Evolutionary conservation across 1,140 invertebrate species (phyloP), one percentile per base, ranked within the genome.

Genomic region (Hirudo medicinalis): DNA sequence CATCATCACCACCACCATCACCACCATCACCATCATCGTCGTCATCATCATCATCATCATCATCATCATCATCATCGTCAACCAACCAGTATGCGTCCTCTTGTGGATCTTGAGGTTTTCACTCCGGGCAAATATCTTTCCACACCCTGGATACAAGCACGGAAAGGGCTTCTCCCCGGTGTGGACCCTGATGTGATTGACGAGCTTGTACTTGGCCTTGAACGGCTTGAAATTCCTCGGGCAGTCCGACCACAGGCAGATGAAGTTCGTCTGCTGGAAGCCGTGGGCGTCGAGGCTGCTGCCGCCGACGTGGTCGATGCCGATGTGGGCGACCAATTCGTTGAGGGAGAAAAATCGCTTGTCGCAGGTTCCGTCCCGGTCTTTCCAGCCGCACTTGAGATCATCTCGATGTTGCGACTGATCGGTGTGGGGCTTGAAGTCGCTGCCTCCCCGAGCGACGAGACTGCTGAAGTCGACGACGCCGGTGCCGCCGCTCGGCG

Each of bases 81-180:
- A 60, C 69, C n/a, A 53, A 89, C 88, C 88, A 79, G 88, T 89
- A 78, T 89, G 88, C 15, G 88, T 89, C 79, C 96, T 85, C 83
- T 97, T 97, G 85, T 99, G 96, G 75, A 99, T 99, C 84, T 99
- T 99, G 73, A 99, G 86, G 80, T 99, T 99, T 83, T 98, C 96
- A 74, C 91, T 93, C 76, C 96, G 86, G 11, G 96, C 96, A 82
- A 99, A 98, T 72, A 97, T 92, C 84, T 98, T 98, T 57, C 92
- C 92, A 82, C 96, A 99, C 0, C 89, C 90, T 17, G 91, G 90
- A 83, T 95, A 96, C 0, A 92, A 91, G 78, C 95, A 99, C 13
- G 92, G 91, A 78, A 98, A 99, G 0, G 95, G 95, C 82, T 97
- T 97, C 81, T 98, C 95, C 19, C 95, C 95, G 0, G 95, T 99